These are phyloP conservation scores for Aphodius sticticus DNA, from an alignment of 2,888 invertebrate species.

Conservation along the genomic window DNA sequence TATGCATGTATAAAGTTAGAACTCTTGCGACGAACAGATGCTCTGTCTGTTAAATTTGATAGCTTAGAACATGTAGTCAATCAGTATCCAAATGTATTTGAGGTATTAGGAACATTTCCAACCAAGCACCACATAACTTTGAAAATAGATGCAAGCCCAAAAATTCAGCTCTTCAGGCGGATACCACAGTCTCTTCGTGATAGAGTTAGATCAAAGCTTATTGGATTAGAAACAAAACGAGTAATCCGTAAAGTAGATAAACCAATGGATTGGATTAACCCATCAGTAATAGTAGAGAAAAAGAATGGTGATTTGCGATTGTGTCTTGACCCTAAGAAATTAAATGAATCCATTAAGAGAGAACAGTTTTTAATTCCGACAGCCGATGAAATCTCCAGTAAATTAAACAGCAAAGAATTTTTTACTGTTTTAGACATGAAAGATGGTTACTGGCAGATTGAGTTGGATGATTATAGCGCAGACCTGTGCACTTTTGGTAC, in stretches of 20 bases:
- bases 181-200: conserved; percentile 11
- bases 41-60: not conserved
- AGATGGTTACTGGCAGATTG: conserved; percentile 51
- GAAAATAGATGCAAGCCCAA: conserved; percentile 1
- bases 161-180: not conserved
- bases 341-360: conserved; percentile 31
- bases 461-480: conserved; percentile 45
- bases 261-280: conserved; percentile 14
- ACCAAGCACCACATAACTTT: conserved; percentile 16
- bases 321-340: conserved; percentile 24
- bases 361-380: conserved; percentile 42
- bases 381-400: conserved; percentile 42
- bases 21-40: conserved; percentile 6
- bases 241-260: not conserved
- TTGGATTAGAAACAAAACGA: not conserved
- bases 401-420: conserved; percentile 40
- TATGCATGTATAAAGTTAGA: conserved; percentile 11
- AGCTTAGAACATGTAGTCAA: conserved; percentile 17
- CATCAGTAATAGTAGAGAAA: conserved; percentile 24
- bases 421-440: conserved; percentile 47
- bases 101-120: conserved; percentile 18
- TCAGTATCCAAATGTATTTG: not conserved
- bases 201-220: not conserved
- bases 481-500: conserved; percentile 48
- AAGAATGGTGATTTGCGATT: conserved; percentile 19